Base-by-base conservation (phyloP, 2,888 invertebrate species). In the Macrosoma leucophasiata region DNA sequence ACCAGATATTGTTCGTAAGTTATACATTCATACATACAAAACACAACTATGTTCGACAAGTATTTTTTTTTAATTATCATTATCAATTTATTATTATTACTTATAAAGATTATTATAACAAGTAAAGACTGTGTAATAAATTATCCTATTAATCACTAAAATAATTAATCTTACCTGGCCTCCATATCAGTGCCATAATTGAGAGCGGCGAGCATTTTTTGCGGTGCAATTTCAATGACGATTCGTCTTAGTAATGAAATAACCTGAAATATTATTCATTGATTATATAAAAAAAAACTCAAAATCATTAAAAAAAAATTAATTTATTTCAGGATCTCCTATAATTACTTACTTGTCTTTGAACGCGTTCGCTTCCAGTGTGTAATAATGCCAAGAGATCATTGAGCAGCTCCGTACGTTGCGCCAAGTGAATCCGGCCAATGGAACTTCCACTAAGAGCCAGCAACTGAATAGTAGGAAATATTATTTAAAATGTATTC, bases 301-400 rank as follows among this genome's bases (percentile, higher is more conserved):
- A n/a, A n/a, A n/a, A n/a, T n/a, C n/a, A n/a, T n/a, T n/a, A n/a
- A n/a, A n/a, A n/a, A n/a, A n/a, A n/a, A n/a, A n/a, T n/a, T n/a
- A n/a, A n/a, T n/a, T n/a, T n/a, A n/a, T n/a, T n/a, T n/a, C n/a
- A n/a, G n/a, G n/a, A n/a, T n/a, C 3, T 22, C 3, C 2, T 12
- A 15, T 22, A 3, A 4, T 1, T 12, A 15, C 42, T 51, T 62
- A 91, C 95, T 86, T 97, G 97, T 68, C 97, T 86, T 65, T 97
- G 97, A 1, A 97, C 96, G 37, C 97, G 87, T 31, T 97, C 97
- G 54, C 97, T 96, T 36, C 97, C 97, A 0, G 96, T 96, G 61
- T 98, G 97, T 15, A 98, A 78, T 4, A 98, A 82, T 41, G 92
- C 91, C 21, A 97, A 76, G 14, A 98, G 78, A 73, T 97, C 96